Percentiles rank a stretch among this genome's conserved stretches.
phyloP scores from a whole-genome alignment of 2,797 vertebrate species.

The Phoebastria nigripes region DNA sequence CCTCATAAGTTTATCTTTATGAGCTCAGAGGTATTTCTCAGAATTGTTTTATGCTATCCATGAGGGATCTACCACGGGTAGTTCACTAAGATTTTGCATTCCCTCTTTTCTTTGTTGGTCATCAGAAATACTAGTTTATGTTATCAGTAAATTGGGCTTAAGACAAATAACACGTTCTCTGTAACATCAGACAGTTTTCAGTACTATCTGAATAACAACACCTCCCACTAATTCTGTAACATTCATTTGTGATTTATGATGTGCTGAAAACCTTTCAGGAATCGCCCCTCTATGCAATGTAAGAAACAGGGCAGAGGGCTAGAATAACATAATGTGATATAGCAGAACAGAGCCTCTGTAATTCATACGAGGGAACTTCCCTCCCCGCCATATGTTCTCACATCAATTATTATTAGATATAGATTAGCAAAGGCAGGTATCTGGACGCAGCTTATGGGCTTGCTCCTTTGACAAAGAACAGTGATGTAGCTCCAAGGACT shows the following conservation, averaged over 20 bases:
- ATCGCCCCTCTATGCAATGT: not conserved
- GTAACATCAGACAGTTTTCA: not conserved
- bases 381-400: not conserved
- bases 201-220: not conserved
- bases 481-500: not conserved
- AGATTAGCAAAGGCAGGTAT: not conserved
- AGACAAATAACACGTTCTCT: not conserved
- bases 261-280: not conserved
- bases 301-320: not conserved
- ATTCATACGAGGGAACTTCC: not conserved
- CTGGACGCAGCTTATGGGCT: not conserved
- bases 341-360: not conserved
- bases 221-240: not conserved
- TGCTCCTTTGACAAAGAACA: not conserved
- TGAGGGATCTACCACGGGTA: not conserved
- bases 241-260: not conserved
- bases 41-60: not conserved
- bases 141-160: not conserved
- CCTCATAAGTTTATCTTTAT: not conserved
- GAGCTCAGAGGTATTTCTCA: not conserved
- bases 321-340: not conserved
- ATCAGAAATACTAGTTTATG: not conserved
- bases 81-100: not conserved
- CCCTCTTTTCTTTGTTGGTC: not conserved
- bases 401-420: not conserved